These are phyloP conservation scores for Ramphastos sulfuratus DNA, from an alignment of 2,113 vertebrate species.

Conservation along the genomic window DNA sequence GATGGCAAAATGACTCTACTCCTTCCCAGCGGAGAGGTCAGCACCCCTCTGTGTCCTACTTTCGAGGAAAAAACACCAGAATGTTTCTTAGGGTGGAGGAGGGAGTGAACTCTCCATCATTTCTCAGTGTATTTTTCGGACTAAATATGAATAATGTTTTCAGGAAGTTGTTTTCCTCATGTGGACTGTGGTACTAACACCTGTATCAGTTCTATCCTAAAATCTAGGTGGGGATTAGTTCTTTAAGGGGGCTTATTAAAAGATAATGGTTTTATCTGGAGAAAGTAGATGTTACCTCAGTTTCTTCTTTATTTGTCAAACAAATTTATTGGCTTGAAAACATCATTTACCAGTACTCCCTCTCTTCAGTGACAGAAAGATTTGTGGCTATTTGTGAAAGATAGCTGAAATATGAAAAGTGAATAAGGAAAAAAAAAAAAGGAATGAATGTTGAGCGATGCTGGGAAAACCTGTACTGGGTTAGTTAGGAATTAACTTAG, in stretches of 20 bases:
- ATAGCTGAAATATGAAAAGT: background rate
- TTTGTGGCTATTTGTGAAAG: background rate
- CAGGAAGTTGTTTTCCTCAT: background rate
- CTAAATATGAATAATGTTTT: background rate
- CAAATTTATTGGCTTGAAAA: background rate
- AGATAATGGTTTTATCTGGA: background rate
- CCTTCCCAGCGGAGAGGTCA: slow-evolving; percentile 1
- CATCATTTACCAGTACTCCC: background rate
- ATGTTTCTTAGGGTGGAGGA: background rate
- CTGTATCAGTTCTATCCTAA: background rate
- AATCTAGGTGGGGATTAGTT: background rate
- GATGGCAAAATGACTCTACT: slow-evolving; percentile 5
- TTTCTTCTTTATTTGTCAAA: background rate
- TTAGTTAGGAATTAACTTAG: background rate
- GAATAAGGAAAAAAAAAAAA: background rate
- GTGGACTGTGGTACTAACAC: background rate
- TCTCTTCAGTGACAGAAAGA: background rate
- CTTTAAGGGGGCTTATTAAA: background rate
- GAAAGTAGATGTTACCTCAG: background rate
- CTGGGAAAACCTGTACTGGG: background rate
- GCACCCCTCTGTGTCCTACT: background rate
- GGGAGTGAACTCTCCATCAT: background rate
- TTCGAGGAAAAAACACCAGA: background rate
- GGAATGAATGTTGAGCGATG: background rate
- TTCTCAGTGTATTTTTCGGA: background rate